phyloP scores from a whole-genome alignment of 2,797 vertebrate species.

The Buphagus erythrorhynchus region DNA sequence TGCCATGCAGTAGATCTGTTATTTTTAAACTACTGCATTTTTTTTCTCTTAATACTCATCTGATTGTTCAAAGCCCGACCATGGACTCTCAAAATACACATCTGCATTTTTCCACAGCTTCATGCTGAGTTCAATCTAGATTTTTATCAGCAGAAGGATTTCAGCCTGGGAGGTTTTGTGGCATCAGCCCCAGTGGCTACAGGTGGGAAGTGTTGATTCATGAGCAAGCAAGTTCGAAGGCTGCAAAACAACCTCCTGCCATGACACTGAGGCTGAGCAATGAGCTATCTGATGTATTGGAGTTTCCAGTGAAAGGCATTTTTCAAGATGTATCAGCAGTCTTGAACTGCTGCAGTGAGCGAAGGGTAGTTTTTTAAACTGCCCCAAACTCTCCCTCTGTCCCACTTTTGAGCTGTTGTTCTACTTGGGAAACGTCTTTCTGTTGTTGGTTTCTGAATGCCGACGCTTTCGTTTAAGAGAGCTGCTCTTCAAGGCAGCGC shows the following conservation, averaged over 20 bases:
- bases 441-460: background rate
- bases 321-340: slow-evolving; percentile 8
- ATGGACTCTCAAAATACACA: slow-evolving; percentile 41
- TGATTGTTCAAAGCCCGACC: slow-evolving; percentile 48
- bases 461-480: background rate
- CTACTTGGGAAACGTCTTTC: slow-evolving; percentile 10
- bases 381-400: background rate
- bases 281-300: background rate
- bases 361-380: slow-evolving; percentile 9
- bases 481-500: background rate
- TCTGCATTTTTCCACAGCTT: slow-evolving; percentile 36
- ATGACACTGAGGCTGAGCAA: background rate
- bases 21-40: slow-evolving; percentile 54
- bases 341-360: background rate
- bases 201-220: slow-evolving; percentile 53
- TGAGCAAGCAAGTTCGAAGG: background rate
- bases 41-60: slow-evolving; percentile 49
- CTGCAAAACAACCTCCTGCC: slow-evolving; percentile 27
- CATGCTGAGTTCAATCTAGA: slow-evolving; percentile 10
- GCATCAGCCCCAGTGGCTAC: background rate
- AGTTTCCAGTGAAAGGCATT: slow-evolving; percentile 7
- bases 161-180: background rate
- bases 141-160: slow-evolving; percentile 20
- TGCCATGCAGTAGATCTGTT: slow-evolving; percentile 41
- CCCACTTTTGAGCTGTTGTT: background rate